Evolutionary conservation across 2,113 vertebrate species (phyloP).

Genomic region (Hyaena hyaena): DNA sequence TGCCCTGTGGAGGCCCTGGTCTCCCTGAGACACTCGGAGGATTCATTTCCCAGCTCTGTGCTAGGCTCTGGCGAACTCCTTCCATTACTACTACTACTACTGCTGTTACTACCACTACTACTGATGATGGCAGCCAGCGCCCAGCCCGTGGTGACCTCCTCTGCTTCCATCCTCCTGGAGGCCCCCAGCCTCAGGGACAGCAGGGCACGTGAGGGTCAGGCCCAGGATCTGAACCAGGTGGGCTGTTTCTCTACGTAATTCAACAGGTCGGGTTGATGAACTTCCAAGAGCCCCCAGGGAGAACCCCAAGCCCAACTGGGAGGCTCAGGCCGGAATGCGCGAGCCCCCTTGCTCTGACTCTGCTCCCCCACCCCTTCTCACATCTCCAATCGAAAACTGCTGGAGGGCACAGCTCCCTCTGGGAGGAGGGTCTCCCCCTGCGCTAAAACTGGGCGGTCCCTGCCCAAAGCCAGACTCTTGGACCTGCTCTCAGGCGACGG

Average conservation of each 20-base stretch:
- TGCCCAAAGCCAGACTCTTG: neutral
- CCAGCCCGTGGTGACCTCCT: neutral
- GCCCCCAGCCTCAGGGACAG: neutral
- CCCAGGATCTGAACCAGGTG: neutral
- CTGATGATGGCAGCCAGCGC: neutral
- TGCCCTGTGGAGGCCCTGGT: neutral
- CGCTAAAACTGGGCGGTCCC: neutral
- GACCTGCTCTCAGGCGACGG: neutral
- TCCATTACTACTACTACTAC: neutral
- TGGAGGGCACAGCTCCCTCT: neutral
- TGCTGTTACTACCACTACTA: neutral
- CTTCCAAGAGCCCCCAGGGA: neutral
- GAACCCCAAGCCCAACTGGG: neutral
- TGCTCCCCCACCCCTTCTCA: neutral
- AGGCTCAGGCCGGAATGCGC: neutral
- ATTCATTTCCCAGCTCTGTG: neutral
- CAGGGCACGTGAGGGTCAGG: neutral
- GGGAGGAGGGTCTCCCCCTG: neutral
- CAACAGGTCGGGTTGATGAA: neutral
- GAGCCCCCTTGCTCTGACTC: neutral
- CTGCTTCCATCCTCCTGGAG: neutral
- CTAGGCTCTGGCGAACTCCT: fast-evolving
- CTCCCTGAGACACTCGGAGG: neutral
- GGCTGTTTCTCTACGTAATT: neutral
- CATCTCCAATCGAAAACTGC: neutral